These are phyloP conservation scores for Podarcis muralis DNA, from an alignment of 2,113 vertebrate species.

Conservation along the genomic window DNA sequence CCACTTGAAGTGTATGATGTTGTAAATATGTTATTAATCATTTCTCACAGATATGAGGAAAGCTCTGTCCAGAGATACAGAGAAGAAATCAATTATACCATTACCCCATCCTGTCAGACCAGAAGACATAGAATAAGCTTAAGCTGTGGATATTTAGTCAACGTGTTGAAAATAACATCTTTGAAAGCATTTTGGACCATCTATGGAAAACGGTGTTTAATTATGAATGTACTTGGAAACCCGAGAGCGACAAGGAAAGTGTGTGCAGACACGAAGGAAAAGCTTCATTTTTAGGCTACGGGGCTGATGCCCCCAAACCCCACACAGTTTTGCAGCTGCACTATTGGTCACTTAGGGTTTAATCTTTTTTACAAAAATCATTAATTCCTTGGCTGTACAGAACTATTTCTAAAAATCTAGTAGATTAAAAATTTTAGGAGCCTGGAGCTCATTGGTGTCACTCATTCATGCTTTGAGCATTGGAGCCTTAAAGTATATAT, in stretches of 20 bases:
- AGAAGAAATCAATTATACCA: constrained; percentile 96
- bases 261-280: accelerated
- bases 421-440: constrained; percentile 21
- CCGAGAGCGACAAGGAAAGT: neutral
- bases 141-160: constrained; percentile 77
- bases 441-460: constrained; percentile 60
- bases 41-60: constrained; percentile 91
- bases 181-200: neutral
- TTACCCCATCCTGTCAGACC: constrained; percentile 94
- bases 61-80: constrained; percentile 91
- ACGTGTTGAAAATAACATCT: constrained; percentile 11
- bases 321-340: neutral
- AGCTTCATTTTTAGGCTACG: neutral
- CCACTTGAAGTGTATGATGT: neutral
- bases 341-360: neutral
- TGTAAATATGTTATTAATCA: neutral
- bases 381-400: neutral
- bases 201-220: no score
- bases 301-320: neutral
- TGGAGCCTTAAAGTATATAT: constrained; percentile 63
- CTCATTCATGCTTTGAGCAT: constrained; percentile 40
- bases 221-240: neutral
- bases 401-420: neutral
- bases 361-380: neutral
- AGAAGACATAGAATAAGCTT: constrained; percentile 93